A percentile compares a stretch with the other conserved stretches of the same genome.
These are phyloP conservation scores for Labeo rohita DNA, from an alignment of 2,113 vertebrate species.

Conservation along the genomic window DNA sequence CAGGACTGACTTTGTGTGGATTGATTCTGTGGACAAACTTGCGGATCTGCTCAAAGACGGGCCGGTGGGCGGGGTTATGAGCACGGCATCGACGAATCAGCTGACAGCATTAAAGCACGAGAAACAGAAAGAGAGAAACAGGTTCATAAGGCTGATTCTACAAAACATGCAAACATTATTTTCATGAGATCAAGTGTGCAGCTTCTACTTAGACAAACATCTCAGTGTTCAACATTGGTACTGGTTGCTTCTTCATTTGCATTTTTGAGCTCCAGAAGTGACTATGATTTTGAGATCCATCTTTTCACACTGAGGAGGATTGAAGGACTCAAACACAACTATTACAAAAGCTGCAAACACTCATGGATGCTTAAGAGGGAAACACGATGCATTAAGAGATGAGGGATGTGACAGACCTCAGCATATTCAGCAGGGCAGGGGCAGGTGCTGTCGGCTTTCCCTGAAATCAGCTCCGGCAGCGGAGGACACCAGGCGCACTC, in stretches of 20 bases:
- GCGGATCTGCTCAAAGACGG: conserved; percentile 83
- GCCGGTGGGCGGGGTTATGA: conserved; percentile 79
- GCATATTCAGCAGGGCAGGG: conserved; percentile 80
- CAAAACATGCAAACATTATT: background rate
- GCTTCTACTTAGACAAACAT: no score
- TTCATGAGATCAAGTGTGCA: no score
- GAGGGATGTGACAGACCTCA: conserved; percentile 67
- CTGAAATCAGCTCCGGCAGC: conserved; percentile 82
- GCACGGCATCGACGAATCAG: conserved; percentile 82
- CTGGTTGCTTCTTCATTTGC: no score
- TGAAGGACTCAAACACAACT: no score
- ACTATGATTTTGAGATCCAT: background rate
- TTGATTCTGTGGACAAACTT: conserved; percentile 85
- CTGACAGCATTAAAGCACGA: conserved; percentile 53
- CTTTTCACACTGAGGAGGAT: background rate
- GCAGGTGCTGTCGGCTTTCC: conserved; percentile 79
- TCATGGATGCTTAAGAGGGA: no score
- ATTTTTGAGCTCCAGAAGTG: no score
- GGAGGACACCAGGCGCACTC: conserved; percentile 76
- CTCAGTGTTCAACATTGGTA: background rate
- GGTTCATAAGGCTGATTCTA: background rate
- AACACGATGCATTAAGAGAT: no score
- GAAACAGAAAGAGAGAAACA: background rate
- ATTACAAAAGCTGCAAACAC: no score
- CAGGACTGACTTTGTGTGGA: conserved; percentile 84